Evolutionary conservation across 2,888 invertebrate genomes (phyloP).

Genomic region (Nasonia oneida): DNA sequence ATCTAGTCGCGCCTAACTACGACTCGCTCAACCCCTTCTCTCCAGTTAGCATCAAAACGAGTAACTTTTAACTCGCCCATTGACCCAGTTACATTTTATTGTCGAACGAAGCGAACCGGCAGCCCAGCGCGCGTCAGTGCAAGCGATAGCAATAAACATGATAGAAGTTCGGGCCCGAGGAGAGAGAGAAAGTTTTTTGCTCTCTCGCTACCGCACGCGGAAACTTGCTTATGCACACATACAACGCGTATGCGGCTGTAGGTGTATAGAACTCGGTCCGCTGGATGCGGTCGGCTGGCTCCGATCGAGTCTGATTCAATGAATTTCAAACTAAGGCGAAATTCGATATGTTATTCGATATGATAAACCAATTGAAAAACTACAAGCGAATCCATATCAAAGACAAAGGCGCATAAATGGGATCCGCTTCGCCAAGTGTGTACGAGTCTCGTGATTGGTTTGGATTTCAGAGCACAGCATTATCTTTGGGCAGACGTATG

Average conservation of each 20-base stretch:
- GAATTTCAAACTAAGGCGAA: neutral
- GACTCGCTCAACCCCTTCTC: neutral
- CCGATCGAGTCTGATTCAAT: conserved; percentile 2
- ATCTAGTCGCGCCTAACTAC: neutral
- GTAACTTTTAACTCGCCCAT: conserved; percentile 49
- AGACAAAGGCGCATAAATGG: neutral
- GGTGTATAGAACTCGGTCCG: neutral
- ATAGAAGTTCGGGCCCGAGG: conserved; percentile 21
- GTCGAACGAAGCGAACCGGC: conserved; percentile 34
- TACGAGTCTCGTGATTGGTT: conserved; percentile 63
- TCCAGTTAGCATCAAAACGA: conserved; percentile 29
- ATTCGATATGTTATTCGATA: neutral
- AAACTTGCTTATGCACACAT: conserved; percentile 39
- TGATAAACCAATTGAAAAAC: too few species aligned
- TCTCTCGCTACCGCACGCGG: neutral
- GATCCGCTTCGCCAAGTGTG: neutral
- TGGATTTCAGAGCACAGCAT: conserved; percentile 69
- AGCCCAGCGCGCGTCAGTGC: conserved; percentile 26
- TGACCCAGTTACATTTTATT: conserved; percentile 54
- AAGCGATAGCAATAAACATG: conserved; percentile 63
- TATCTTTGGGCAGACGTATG: conserved; percentile 26
- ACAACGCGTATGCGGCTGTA: neutral
- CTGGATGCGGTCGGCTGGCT: conserved; percentile 47
- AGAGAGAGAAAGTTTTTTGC: conserved; percentile 37
- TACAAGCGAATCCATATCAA: too few species aligned